These are phyloP conservation scores for Sericinus montela DNA, from an alignment of 2,888 invertebrate genomes.

Conservation along the genomic window DNA sequence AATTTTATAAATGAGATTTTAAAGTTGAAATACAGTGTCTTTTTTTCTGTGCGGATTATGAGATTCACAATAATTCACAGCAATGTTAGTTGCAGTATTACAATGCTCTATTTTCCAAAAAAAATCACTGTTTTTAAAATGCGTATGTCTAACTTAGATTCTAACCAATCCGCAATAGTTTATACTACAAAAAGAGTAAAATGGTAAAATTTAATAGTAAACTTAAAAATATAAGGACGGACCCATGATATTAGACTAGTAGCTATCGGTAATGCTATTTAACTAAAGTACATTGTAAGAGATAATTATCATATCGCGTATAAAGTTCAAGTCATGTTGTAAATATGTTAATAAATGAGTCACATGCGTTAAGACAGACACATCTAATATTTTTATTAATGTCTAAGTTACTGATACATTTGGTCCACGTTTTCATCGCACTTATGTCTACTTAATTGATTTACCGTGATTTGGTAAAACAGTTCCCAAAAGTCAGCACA, in stretches of 20 bases:
- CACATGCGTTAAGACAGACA: constrained; percentile 1
- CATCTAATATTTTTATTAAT: constrained; percentile 14
- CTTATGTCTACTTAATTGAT: background rate
- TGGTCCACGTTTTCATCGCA: background rate
- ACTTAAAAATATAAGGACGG: constrained; percentile 38
- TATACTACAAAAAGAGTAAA: constrained; percentile 30
- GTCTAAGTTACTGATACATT: background rate
- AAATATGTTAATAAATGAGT: background rate
- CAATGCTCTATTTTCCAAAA: no score
- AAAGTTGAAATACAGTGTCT: background rate
- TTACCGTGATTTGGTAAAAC: background rate
- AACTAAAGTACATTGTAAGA: constrained; percentile 19
- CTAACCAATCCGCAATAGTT: constrained; percentile 31
- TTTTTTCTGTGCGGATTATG: constrained; percentile 6
- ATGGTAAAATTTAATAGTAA: constrained; percentile 29
- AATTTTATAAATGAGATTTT: no score
- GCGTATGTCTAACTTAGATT: constrained; percentile 12
- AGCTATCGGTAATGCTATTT: constrained; percentile 27
- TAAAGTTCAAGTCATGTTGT: constrained; percentile 8
- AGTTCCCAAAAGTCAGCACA: background rate
- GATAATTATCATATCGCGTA: constrained; percentile 1
- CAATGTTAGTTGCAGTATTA: background rate
- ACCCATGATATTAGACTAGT: constrained; percentile 28
- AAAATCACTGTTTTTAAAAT: background rate
- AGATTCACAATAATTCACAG: constrained; percentile 5